Conservation (phyloP, 2,888 invertebrate genomes). For the Trimorus sp. region DNA sequence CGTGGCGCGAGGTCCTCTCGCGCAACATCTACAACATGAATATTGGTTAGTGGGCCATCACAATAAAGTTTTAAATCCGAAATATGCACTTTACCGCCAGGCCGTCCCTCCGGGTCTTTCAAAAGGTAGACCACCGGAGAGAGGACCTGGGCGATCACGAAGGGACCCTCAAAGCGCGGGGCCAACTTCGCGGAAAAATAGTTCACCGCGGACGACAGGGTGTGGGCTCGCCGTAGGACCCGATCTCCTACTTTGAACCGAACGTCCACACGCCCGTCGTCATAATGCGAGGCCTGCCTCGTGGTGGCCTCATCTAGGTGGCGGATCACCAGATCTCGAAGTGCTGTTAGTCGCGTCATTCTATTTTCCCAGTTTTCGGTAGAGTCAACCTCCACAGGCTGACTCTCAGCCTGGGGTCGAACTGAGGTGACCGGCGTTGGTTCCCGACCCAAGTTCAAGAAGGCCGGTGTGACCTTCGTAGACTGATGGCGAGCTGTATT, state of each 20-base stretch:
- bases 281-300: not conserved
- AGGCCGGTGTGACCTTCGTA: not conserved
- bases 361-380: not conserved
- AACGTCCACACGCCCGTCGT: not conserved
- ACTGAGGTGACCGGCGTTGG: not conserved
- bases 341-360: not conserved
- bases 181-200: not conserved
- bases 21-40: too few relatives aligned
- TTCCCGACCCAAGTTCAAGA: not conserved
- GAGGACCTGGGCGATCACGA: too few relatives aligned
- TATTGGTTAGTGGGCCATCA: too few relatives aligned
- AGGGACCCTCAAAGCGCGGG: too few relatives aligned
- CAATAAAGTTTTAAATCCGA: too few relatives aligned
- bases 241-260: not conserved
- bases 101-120: too few relatives aligned
- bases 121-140: too few relatives aligned
- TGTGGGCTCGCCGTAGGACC: not conserved
- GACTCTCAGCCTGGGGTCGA: not conserved
- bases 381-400: not conserved
- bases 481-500: not conserved
- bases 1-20: too few relatives aligned
- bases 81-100: too few relatives aligned
- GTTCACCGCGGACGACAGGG: not conserved
- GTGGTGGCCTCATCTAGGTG: conserved; percentile 3
- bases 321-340: conserved; percentile 6